phyloP scores from a whole-genome alignment of 1,140 invertebrate genomes.

The Atopsyche davidsoni region DNA sequence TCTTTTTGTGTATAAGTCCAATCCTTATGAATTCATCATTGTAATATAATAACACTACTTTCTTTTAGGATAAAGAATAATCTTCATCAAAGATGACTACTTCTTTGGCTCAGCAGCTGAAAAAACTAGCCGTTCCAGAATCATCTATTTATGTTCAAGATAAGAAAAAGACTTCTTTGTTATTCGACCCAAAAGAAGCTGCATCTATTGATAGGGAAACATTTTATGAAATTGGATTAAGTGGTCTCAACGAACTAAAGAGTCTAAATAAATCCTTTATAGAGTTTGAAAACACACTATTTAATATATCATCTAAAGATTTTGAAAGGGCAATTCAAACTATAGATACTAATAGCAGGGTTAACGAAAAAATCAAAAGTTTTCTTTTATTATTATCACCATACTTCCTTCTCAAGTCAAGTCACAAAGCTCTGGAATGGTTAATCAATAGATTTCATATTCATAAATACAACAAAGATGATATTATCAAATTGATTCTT shows the following conservation, averaged over 20 bases:
- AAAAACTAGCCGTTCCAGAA: slow-evolving; percentile 72
- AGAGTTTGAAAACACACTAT: slow-evolving; percentile 70
- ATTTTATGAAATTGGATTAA: slow-evolving; percentile 77
- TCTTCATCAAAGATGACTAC: slow-evolving; percentile 56
- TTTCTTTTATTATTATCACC: slow-evolving; percentile 80
- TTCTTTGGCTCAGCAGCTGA: slow-evolving; percentile 77
- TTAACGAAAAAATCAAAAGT: slow-evolving; percentile 70
- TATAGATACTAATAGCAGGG: slow-evolving; percentile 64
- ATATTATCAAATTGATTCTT: slow-evolving; percentile 71
- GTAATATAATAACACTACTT: too few relatives aligned
- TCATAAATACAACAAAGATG: slow-evolving; percentile 79
- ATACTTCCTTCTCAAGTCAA: slow-evolving; percentile 75
- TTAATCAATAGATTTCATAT: slow-evolving; percentile 82
- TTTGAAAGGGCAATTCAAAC: slow-evolving; percentile 77
- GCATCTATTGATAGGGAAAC: slow-evolving; percentile 75
- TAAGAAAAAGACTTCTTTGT: slow-evolving; percentile 68
- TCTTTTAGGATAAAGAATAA: too few relatives aligned
- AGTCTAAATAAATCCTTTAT: slow-evolving; percentile 64
- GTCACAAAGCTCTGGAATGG: slow-evolving; percentile 92
- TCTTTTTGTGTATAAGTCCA: too few relatives aligned
- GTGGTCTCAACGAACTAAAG: slow-evolving; percentile 76
- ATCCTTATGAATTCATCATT: too few relatives aligned
- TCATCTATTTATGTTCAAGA: slow-evolving; percentile 62
- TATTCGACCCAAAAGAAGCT: slow-evolving; percentile 86
- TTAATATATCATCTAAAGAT: slow-evolving; percentile 63